Evolutionary conservation across 2,113 vertebrate genomes (phyloP).

Genomic region (Strigops habroptila): DNA sequence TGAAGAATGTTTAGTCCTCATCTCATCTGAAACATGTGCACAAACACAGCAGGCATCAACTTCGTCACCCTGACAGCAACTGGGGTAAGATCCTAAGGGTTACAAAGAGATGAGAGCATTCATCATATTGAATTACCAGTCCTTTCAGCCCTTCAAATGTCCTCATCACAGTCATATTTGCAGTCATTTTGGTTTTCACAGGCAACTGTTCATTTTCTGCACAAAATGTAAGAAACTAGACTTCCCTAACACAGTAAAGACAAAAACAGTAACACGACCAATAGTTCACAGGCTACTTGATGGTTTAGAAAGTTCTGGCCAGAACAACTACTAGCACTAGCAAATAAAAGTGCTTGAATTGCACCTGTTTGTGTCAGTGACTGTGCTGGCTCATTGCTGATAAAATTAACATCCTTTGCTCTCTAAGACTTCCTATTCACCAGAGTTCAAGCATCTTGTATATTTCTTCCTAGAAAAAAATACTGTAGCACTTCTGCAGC

Average conservation of each 20-base stretch:
- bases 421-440: neutral
- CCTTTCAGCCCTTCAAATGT: neutral
- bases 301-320: neutral
- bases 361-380: neutral
- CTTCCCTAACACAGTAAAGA: neutral
- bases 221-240: neutral
- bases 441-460: accelerated
- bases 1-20: neutral
- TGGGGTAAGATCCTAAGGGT: neutral
- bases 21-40: neutral
- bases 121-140: neutral
- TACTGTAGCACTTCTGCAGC: neutral
- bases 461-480: neutral
- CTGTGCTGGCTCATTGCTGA: neutral
- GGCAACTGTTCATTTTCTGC: neutral
- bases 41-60: conserved; percentile 9
- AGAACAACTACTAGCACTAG: neutral
- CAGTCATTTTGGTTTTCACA: neutral
- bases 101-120: neutral
- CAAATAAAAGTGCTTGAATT: neutral
- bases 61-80: neutral
- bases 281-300: neutral
- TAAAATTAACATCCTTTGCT: neutral
- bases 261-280: neutral
- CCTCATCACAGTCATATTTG: neutral